Base-by-base conservation (phyloP, 1,140 invertebrate species). In the Lithobius niger region DNA sequence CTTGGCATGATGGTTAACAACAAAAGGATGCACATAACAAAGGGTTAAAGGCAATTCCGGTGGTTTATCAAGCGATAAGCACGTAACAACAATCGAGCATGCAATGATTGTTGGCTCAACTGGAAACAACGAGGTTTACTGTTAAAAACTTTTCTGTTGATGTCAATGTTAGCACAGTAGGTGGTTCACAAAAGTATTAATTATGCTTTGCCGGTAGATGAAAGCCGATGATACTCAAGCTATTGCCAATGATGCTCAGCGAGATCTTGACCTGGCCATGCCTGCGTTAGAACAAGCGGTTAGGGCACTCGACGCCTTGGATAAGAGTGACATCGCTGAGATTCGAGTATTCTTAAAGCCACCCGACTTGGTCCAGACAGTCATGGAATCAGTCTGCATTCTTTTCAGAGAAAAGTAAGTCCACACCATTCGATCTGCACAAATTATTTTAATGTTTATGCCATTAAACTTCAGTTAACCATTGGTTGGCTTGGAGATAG, bases 321-420 rank as follows among this genome's bases (percentile, higher is more conserved):
- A 90, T 62, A 93, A 93, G 68, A 84, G 80, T 44, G 90, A 94
- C 61, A 88, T 95, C 42, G 86, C 88, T 67, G 90, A 94, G 70
- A 70, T 94, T 4, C 81, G 84, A 63, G 85, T 86, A 0, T 91
- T 93, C 63, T 82, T 82, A 53, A 89, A 89, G 62, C 92, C 91
- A 0, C 91, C 92, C 0, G 77, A 82, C 31, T 76, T 93, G 6
- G 90, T 96, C 1, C 79, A 83, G 51, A 82, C 87, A 63, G 90
- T 93, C 13, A 89, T 95, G 87, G 89, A 94, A 71, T 82, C 88
- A 21, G 84, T 94, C 0, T 89, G 86, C 71, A 77, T 92, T 48
- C 71, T 95, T 0, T 63, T 93, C 1, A 81, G 81, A 0, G 74
- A 78, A 60, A 92, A 91, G 86, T 88, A 70, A 74, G 74, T 68